Evolutionary conservation across 2,797 vertebrate species (phyloP), one percentile per base, ranked within the genome.

Genomic region (Alauda arvensis): DNA sequence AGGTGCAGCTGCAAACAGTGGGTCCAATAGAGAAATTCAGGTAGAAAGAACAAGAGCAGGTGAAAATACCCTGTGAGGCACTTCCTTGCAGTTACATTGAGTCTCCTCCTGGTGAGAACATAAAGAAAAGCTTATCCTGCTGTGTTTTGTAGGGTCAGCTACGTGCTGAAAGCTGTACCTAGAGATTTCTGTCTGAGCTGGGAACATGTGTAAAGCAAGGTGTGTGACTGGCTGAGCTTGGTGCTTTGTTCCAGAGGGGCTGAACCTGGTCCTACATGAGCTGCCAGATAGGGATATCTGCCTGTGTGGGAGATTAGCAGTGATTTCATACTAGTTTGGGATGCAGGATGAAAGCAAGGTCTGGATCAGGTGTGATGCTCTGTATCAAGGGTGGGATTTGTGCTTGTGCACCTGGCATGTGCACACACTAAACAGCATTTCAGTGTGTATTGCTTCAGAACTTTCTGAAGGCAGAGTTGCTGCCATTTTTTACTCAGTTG

Each of bases 71-170:
- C 43, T 55, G 43, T 67, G 4, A 67, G 46, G 42, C 19, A 5
- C 12, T 46, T 68, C 4, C 1, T 1, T 33, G 18, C 33, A 0
- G 8, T 24, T 56, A 4, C 0, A 25, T 4, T 10, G 29, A 72
- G 28, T n/a, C 39, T 16, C 0, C 28, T 88, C 23, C 42, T 26
- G 25, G 10, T 11, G 79, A 77, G 37, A 17, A 17, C 1, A 1
- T 21, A 24, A 28, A 51, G 42, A 39, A 65, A 62, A 78, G 10
- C 29, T 29, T 49, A 6, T 62, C 42, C 43, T 14, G 4, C 70
- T 18, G 12, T 29, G 24, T 29, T 77, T 42, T 31, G 3, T 4
- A 61, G 39, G 9, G 24, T 72, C 34, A 52, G 26, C 56, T 79
- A 14, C 0, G 5, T 42, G 40, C 45, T 42, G 70, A 14, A 74